These are phyloP conservation scores for Psittacula echo DNA, from an alignment of 2,797 vertebrate species.

Conservation along the genomic window DNA sequence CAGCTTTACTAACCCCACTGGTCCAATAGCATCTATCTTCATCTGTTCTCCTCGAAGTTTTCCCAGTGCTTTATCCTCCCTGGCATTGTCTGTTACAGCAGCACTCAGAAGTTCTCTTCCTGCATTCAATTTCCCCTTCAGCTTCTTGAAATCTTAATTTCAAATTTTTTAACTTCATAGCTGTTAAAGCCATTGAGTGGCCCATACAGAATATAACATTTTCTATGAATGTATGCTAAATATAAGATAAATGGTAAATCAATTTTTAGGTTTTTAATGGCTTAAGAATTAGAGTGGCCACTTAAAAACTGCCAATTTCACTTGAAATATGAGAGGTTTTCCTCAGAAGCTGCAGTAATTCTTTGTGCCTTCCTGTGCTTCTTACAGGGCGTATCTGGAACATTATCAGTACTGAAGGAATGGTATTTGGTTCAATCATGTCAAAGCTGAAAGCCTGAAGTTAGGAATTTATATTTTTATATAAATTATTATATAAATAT, in stretches of 20 bases:
- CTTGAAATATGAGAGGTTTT: conserved; percentile 32
- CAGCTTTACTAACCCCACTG: neutral
- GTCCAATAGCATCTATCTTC: neutral
- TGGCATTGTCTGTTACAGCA: neutral
- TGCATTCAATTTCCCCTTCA: neutral
- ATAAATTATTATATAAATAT: too few species aligned
- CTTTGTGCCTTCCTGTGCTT: conserved; percentile 4
- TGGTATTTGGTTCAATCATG: neutral
- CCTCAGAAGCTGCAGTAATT: conserved; percentile 18
- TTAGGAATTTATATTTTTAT: too few species aligned
- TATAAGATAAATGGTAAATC: conserved; percentile 25
- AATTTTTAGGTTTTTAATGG: conserved; percentile 54
- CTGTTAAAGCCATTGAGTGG: conserved; percentile 1
- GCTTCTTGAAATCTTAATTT: conserved; percentile 16
- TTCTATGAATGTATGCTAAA: neutral
- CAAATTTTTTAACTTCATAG: conserved; percentile 9
- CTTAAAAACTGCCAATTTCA: conserved; percentile 35
- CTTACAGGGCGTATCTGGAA: neutral
- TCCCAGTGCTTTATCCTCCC: neutral
- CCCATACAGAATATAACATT: neutral
- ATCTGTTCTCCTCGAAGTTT: neutral
- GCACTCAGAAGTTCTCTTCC: neutral
- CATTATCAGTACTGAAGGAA: neutral
- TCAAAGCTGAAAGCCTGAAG: conserved; percentile 1
- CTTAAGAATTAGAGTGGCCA: conserved; percentile 47